These are phyloP conservation scores for Slavum lentiscoides DNA, from an alignment of 2,888 invertebrate genomes.

Conservation along the genomic window DNA sequence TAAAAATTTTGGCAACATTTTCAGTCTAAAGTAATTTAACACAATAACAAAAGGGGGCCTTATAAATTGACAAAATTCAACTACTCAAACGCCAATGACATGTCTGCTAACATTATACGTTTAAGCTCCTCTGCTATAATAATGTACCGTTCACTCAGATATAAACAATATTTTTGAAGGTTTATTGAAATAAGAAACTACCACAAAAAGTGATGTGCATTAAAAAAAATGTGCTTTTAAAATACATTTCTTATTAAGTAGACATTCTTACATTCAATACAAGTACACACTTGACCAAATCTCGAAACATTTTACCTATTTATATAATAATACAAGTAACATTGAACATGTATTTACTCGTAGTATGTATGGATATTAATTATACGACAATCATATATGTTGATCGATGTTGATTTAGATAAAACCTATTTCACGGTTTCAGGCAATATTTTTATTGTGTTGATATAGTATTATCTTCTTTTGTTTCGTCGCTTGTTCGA, in stretches of 20 bases:
- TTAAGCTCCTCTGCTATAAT: background rate
- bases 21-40: conserved; percentile 36
- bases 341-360: background rate
- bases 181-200: conserved; percentile 12
- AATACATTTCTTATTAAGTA: conserved; percentile 9
- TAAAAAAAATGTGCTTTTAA: conserved; percentile 18
- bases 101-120: conserved; percentile 2
- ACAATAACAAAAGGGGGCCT: background rate
- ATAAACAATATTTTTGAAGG: background rate
- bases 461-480: conserved; percentile 61
- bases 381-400: background rate
- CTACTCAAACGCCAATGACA: background rate
- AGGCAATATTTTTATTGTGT: conserved; percentile 9
- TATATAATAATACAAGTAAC: conserved; percentile 23
- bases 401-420: background rate
- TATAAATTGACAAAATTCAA: conserved; percentile 8
- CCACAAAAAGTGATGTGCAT: conserved; percentile 14
- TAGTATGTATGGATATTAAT: background rate
- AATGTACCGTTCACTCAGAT: background rate
- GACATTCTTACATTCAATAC: background rate
- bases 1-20: conserved; percentile 36
- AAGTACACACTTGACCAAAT: background rate
- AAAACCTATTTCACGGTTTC: background rate
- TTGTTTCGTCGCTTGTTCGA: conserved; percentile 61
- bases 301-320: background rate